Percentiles rank a stretch among this genome's conserved stretches.
Evolutionary conservation across 2,888 invertebrate genomes (phyloP).

Genomic region (Lasioglossum villosulum): DNA sequence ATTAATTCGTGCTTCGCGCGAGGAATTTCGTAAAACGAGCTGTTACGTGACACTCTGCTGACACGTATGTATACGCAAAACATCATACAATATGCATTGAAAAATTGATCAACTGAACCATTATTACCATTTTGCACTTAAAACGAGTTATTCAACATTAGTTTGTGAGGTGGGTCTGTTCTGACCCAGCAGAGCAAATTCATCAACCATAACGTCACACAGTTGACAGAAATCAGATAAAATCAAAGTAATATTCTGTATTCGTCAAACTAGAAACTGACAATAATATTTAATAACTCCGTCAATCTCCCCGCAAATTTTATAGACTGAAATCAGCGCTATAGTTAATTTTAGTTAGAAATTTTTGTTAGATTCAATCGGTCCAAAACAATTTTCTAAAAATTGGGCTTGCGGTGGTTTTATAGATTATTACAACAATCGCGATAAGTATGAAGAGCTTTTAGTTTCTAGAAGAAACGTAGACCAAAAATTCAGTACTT

Average conservation of each 20-base stretch:
- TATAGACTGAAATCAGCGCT: not conserved
- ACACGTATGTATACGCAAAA: not conserved
- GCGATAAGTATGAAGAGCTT: not conserved
- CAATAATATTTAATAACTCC: not conserved
- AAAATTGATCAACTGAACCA: not conserved
- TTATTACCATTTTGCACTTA: not conserved
- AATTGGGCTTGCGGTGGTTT: not conserved
- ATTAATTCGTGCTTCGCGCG: constrained; percentile 27
- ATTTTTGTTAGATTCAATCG: not conserved
- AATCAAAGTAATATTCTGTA: not conserved
- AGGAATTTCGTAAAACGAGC: constrained; percentile 52
- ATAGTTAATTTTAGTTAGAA: not conserved
- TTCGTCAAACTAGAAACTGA: not conserved
- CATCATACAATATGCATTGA: not conserved
- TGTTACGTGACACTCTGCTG: constrained; percentile 1
- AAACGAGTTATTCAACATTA: not conserved
- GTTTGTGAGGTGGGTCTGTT: not conserved
- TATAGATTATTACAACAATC: not conserved
- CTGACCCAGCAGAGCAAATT: not conserved
- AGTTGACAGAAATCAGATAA: not conserved
- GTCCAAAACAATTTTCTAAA: not conserved
- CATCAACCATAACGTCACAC: too few species aligned
- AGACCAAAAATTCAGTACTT: not conserved
- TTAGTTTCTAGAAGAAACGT: not conserved
- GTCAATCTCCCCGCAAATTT: not conserved